Conservation (phyloP, 1,140 invertebrate genomes). For the Druon quercuslanigerum region DNA sequence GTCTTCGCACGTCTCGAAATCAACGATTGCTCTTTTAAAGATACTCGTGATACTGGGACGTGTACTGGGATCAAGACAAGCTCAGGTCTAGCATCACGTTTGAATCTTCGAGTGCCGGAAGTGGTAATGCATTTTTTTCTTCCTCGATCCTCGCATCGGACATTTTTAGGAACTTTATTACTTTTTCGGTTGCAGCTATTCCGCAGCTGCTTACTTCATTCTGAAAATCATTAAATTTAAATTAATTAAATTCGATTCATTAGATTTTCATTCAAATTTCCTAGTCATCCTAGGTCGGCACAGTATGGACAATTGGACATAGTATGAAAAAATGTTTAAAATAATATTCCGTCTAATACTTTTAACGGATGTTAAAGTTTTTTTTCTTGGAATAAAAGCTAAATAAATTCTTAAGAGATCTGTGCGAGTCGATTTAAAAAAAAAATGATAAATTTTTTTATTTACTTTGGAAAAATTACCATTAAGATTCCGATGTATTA, state of each 20-base stretch:
- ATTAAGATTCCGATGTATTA: too few relatives aligned
- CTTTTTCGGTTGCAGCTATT: constrained; percentile 73
- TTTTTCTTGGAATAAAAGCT: too few relatives aligned
- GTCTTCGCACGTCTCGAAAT: constrained; percentile 60
- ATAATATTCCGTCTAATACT: too few relatives aligned
- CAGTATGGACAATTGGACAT: too few relatives aligned
- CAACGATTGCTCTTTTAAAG: constrained; percentile 60
- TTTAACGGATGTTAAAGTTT: too few relatives aligned
- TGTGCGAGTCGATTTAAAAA: too few relatives aligned
- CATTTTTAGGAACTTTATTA: constrained; percentile 74
- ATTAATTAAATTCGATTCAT: neutral
- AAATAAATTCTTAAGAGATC: too few relatives aligned
- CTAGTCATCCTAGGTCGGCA: too few relatives aligned
- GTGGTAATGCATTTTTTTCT: constrained; percentile 67
- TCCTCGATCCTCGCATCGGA: constrained; percentile 69
- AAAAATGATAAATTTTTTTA: too few relatives aligned
- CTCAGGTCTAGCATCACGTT: constrained; percentile 65
- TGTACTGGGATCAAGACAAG: constrained; percentile 70
- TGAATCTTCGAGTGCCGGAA: constrained; percentile 70
- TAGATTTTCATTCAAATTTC: too few relatives aligned
- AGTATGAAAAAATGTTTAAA: too few relatives aligned
- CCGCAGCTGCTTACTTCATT: constrained; percentile 74
- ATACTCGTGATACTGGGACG: constrained; percentile 61
- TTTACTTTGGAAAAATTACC: too few relatives aligned
- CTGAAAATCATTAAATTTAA: constrained; percentile 51